These are phyloP conservation scores for Orgyia antiqua DNA, from an alignment of 2,888 invertebrate genomes.

Conservation along the genomic window DNA sequence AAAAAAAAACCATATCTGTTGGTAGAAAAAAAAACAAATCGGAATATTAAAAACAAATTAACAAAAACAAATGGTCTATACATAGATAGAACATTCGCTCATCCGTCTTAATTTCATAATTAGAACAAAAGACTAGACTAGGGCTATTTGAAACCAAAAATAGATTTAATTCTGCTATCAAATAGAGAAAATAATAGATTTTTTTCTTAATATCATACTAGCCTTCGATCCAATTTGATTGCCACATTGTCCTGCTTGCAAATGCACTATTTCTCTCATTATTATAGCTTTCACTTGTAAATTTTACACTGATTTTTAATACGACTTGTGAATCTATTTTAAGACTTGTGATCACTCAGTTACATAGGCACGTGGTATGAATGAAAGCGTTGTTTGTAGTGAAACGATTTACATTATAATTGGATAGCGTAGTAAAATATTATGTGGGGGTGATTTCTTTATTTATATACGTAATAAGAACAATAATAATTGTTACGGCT, in stretches of 20 bases:
- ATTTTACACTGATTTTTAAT: conserved; percentile 20
- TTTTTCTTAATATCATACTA: conserved; percentile 12
- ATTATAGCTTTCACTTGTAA: conserved; percentile 33
- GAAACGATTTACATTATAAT: conserved; percentile 5
- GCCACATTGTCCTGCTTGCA: conserved; percentile 94
- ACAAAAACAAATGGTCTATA: too few relatives aligned
- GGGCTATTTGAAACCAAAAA: conserved; percentile 11
- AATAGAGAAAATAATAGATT: too few relatives aligned
- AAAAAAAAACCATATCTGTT: too few relatives aligned
- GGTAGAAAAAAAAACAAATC: too few relatives aligned
- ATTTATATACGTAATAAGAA: conserved; percentile 14
- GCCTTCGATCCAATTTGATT: conserved; percentile 97
- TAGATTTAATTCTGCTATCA: too few relatives aligned
- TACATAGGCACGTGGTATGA: conserved; percentile 27
- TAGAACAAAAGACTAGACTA: conserved; percentile 1
- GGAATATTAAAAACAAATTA: too few relatives aligned
- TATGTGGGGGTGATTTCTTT: conserved; percentile 5
- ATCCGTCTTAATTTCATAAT: conserved; percentile 17
- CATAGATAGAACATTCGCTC: too few relatives aligned
- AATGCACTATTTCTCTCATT: conserved; percentile 95
- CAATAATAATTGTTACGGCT: conserved; percentile 15
- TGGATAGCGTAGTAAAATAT: conserved; percentile 2
- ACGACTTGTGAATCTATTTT: conserved; percentile 5
- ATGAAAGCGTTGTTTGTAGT: conserved; percentile 6
- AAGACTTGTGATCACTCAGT: conserved; percentile 28